Evolutionary conservation across 64 coral and sea anemone genomes (phyloP).

Genomic region (Actinia equina): DNA sequence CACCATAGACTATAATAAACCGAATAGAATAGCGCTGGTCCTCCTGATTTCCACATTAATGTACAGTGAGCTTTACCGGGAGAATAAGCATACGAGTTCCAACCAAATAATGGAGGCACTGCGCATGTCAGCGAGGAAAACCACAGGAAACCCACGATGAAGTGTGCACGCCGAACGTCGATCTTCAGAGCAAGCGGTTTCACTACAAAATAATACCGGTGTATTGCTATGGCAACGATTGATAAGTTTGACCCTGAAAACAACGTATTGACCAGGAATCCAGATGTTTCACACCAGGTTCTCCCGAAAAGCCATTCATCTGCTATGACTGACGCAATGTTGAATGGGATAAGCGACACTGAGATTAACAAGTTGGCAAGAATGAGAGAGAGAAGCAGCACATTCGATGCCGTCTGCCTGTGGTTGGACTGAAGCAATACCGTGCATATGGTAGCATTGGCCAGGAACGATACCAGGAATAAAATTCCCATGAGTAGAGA

Average conservation of each 20-base stretch:
- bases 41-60: conserved; percentile 62
- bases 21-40: conserved; percentile 63
- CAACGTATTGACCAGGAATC: conserved; percentile 58
- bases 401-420: conserved; percentile 60
- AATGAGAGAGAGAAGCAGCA: conserved; percentile 49
- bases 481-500: conserved; percentile 28
- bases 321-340: conserved; percentile 51
- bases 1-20: conserved; percentile 26
- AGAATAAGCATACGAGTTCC: conserved; percentile 79
- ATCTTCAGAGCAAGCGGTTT: conserved; percentile 73
- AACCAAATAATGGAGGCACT: conserved; percentile 69
- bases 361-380: conserved; percentile 48
- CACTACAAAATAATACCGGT: conserved; percentile 85
- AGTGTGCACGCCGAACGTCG: conserved; percentile 41
- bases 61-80: conserved; percentile 78
- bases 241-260: conserved; percentile 71
- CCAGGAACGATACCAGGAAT: conserved; percentile 66
- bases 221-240: conserved; percentile 60
- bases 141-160: conserved; percentile 70
- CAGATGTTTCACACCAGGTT: conserved; percentile 52
- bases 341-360: conserved; percentile 57
- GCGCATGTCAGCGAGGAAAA: conserved; percentile 51
- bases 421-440: conserved; percentile 42
- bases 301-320: conserved; percentile 78
- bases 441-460: conserved; percentile 57